A percentile compares a stretch with the other conserved stretches of the same genome.
These are phyloP conservation scores for Goniozus legneri DNA, from an alignment of 1,140 invertebrate genomes.

Conservation along the genomic window DNA sequence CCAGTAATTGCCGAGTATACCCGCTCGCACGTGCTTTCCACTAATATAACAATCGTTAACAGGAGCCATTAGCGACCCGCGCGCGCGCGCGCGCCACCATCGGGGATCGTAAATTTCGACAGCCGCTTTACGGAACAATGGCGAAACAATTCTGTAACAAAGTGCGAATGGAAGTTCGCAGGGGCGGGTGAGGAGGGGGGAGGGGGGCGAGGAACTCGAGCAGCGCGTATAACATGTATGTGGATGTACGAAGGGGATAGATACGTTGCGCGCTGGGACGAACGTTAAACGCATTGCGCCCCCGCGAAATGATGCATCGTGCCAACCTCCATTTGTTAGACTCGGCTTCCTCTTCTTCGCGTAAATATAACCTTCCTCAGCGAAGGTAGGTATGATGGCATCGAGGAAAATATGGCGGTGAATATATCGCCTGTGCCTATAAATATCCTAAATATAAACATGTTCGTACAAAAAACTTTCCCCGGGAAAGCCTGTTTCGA, in stretches of 20 bases:
- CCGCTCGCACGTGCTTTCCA: slow-evolving; percentile 9
- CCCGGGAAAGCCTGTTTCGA: too few species aligned
- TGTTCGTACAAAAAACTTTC: too few species aligned
- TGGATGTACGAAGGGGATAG: background rate
- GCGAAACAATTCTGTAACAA: slow-evolving; percentile 34
- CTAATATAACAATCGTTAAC: slow-evolving; percentile 28
- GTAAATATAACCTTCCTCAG: background rate
- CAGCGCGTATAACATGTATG: background rate
- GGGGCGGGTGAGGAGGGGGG: background rate
- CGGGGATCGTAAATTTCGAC: slow-evolving; percentile 22
- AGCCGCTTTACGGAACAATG: slow-evolving; percentile 31
- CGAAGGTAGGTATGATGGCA: too few species aligned
- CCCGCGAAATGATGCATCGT: slow-evolving; percentile 8
- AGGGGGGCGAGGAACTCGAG: background rate
- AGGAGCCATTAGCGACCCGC: slow-evolving; percentile 26
- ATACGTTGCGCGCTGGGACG: too few species aligned
- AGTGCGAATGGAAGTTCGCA: slow-evolving; percentile 10
- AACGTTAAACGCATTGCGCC: slow-evolving; percentile 14
- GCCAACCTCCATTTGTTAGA: background rate
- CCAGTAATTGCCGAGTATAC: background rate
- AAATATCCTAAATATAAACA: too few species aligned
- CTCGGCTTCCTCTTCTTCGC: background rate
- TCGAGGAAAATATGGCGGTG: too few species aligned
- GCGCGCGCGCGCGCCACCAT: background rate
- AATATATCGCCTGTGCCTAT: too few species aligned